phyloP scores from a whole-genome alignment of 2,113 vertebrate species.

The Arvicanthis niloticus region DNA sequence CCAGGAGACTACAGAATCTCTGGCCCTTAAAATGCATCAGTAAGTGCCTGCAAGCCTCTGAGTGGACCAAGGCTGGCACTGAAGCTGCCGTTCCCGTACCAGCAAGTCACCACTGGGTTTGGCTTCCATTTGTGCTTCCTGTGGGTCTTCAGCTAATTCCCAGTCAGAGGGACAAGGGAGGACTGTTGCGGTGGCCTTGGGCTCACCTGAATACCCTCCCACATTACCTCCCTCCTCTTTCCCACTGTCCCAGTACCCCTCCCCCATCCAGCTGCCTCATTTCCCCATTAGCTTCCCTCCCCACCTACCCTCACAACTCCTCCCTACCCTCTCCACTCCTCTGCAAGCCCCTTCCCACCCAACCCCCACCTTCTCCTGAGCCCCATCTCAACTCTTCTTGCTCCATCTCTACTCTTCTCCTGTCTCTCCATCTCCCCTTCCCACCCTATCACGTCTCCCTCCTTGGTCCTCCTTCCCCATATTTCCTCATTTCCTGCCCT shows the following conservation, averaged over 20 bases:
- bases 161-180: background rate
- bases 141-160: background rate
- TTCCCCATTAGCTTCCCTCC: background rate
- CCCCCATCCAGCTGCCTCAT: too few relatives aligned
- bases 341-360: background rate
- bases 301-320: background rate
- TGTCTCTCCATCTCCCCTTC: too few relatives aligned
- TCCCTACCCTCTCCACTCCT: background rate
- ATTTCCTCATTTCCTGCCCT: too few relatives aligned
- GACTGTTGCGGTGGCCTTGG: accelerated
- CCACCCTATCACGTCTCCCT: background rate
- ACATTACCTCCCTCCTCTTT: too few relatives aligned
- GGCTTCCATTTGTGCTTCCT: background rate
- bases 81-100: too few relatives aligned
- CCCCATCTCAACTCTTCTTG: background rate
- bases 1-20: background rate
- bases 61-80: background rate
- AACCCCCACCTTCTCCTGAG: background rate
- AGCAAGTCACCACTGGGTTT: background rate
- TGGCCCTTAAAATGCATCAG: background rate
- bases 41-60: background rate
- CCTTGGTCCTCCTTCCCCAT: too few relatives aligned
- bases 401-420: background rate
- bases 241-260: background rate
- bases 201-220: too few relatives aligned